Conservation (phyloP, 1,140 invertebrate species). For the Drosophila sproati region DNA sequence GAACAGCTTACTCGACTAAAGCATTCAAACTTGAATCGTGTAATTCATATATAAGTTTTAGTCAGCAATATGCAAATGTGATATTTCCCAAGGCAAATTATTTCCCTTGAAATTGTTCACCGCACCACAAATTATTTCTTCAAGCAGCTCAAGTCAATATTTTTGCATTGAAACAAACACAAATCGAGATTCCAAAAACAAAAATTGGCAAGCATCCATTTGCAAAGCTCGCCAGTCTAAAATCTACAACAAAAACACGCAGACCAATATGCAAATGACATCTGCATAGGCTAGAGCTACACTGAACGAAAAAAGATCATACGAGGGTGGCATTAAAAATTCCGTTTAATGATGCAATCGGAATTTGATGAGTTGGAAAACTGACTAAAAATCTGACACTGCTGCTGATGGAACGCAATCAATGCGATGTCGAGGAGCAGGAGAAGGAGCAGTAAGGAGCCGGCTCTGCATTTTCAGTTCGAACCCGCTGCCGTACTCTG, state of each 20-base stretch:
- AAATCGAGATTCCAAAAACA: not conserved
- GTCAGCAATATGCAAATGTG: too few species aligned
- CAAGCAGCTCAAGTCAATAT: not conserved
- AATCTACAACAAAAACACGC: not conserved
- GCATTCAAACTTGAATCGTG: too few species aligned
- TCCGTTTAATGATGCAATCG: constrained; percentile 84
- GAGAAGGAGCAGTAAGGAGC: not conserved
- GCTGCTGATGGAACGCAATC: constrained; percentile 67
- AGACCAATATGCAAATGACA: constrained; percentile 27
- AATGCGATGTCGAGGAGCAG: constrained; percentile 56
- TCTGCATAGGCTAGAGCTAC: not conserved
- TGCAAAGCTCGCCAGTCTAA: not conserved
- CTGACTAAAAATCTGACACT: constrained; percentile 48
- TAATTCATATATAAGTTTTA: too few species aligned
- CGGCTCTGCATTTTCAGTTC: not conserved
- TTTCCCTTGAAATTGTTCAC: too few species aligned
- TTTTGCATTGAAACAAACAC: not conserved
- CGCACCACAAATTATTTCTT: too few species aligned
- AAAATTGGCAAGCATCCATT: not conserved
- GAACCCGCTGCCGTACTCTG: not conserved
- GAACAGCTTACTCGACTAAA: too few species aligned
- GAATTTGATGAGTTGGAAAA: constrained; percentile 84
- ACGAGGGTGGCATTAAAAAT: constrained; percentile 66
- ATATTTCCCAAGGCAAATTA: too few species aligned
- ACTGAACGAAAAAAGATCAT: constrained; percentile 21